Conservation (phyloP, 2,113 vertebrate genomes). For the Lathamus discolor region DNA sequence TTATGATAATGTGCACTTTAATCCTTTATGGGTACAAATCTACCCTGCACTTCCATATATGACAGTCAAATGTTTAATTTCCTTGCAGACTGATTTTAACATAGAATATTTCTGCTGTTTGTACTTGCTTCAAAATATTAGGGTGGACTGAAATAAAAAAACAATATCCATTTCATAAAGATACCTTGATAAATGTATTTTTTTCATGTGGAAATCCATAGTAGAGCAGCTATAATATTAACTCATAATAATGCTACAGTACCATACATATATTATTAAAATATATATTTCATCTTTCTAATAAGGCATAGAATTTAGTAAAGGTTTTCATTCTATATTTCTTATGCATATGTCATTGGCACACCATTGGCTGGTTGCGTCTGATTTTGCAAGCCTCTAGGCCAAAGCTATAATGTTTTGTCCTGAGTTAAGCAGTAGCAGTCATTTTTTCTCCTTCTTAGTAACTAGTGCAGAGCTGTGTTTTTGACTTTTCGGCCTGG, state of each 20-base stretch:
- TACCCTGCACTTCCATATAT: background rate
- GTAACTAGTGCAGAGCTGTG: too few relatives aligned
- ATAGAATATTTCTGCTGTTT: background rate
- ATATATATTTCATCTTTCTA: background rate
- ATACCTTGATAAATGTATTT: background rate
- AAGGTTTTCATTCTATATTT: background rate
- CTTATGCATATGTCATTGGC: background rate
- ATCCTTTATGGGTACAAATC: background rate
- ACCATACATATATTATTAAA: background rate
- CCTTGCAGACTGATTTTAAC: background rate
- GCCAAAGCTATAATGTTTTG: background rate
- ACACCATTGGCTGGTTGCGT: background rate
- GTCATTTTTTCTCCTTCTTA: too few relatives aligned
- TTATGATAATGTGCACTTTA: background rate
- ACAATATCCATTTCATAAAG: background rate
- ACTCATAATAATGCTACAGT: background rate
- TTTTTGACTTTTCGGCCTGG: too few relatives aligned
- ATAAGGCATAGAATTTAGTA: background rate
- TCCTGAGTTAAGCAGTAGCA: too few relatives aligned
- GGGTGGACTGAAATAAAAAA: background rate
- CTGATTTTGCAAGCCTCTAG: background rate
- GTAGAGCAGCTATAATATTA: background rate
- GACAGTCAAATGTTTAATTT: background rate
- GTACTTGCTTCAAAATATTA: conserved; percentile 1
- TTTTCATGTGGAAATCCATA: background rate